Percentiles rank a stretch among this genome's conserved stretches.
These are phyloP conservation scores for Acanthococcus lagerstroemiae DNA, from an alignment of 2,888 invertebrate genomes.

Conservation along the genomic window DNA sequence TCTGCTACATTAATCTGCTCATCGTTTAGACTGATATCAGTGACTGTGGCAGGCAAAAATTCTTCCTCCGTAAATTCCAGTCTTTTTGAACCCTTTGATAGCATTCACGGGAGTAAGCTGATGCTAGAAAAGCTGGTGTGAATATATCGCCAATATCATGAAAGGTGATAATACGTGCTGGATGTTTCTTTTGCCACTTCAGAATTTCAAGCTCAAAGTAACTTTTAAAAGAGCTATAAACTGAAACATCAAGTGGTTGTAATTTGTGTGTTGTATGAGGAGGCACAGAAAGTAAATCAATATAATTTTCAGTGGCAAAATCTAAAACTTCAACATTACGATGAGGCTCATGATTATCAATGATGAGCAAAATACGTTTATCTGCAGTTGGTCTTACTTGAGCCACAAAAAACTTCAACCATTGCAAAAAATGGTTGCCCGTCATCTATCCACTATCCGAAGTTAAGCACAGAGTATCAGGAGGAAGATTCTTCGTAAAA, in stretches of 20 bases:
- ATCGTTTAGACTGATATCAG: too few relatives aligned
- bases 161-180: not conserved
- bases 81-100: slow-evolving; percentile 15
- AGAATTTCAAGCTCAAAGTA: slow-evolving; percentile 32
- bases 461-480: not conserved
- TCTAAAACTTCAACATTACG: not conserved
- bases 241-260: slow-evolving; percentile 30
- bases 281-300: slow-evolving; percentile 27
- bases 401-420: slow-evolving; percentile 8
- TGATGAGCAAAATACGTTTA: not conserved
- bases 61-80: slow-evolving; percentile 2
- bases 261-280: slow-evolving; percentile 31
- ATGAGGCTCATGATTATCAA: slow-evolving; percentile 7
- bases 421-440: not conserved
- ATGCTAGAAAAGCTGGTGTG: slow-evolving; percentile 2
- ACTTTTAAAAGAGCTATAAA: slow-evolving; percentile 31
- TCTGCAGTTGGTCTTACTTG: not conserved
- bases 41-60: not conserved
- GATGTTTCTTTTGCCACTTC: slow-evolving; percentile 15
- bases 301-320: slow-evolving; percentile 4
- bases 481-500: not conserved
- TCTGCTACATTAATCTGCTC: too few relatives aligned
- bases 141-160: slow-evolving; percentile 5
- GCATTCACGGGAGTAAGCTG: not conserved
- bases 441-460: not conserved